phyloP scores from a whole-genome alignment of 2,888 invertebrate genomes.

The Cantharis nigra region DNA sequence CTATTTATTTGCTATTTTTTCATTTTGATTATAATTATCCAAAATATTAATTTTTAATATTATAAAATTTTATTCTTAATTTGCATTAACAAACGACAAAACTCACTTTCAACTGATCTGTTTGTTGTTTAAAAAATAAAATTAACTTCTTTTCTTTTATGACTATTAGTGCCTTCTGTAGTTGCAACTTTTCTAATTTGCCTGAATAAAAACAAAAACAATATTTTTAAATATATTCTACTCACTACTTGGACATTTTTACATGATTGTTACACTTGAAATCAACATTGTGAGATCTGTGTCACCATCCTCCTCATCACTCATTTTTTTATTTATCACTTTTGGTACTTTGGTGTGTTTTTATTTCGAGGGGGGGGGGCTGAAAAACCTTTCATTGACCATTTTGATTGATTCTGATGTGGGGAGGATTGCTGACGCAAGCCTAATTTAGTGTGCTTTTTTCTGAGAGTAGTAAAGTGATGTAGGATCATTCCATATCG shows the following conservation, averaged over 20 bases:
- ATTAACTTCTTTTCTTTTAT: neutral
- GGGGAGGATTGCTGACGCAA: neutral
- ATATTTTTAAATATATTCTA: neutral
- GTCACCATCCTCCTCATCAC: neutral
- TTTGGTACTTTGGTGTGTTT: too few species aligned
- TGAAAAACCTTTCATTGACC: too few species aligned
- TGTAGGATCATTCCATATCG: neutral
- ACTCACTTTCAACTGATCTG: neutral
- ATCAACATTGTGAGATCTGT: neutral
- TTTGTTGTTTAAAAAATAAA: neutral
- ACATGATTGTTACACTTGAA: neutral
- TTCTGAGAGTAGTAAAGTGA: neutral
- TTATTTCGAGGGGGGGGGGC: too few species aligned
- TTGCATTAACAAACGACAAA: neutral
- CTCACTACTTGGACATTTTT: neutral
- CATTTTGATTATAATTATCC: neutral
- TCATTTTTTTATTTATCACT: neutral
- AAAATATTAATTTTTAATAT: neutral
- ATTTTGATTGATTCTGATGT: too few species aligned
- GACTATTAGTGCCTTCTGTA: slow-evolving; percentile 3
- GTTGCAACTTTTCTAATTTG: slow-evolving; percentile 39
- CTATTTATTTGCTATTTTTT: slow-evolving; percentile 34
- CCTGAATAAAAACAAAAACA: slow-evolving; percentile 40
- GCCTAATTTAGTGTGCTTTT: neutral
- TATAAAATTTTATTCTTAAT: neutral